Evolutionary conservation across 2,888 invertebrate genomes (phyloP), one percentile per base, ranked within the genome.

Genomic region (Cloeon dipterum): DNA sequence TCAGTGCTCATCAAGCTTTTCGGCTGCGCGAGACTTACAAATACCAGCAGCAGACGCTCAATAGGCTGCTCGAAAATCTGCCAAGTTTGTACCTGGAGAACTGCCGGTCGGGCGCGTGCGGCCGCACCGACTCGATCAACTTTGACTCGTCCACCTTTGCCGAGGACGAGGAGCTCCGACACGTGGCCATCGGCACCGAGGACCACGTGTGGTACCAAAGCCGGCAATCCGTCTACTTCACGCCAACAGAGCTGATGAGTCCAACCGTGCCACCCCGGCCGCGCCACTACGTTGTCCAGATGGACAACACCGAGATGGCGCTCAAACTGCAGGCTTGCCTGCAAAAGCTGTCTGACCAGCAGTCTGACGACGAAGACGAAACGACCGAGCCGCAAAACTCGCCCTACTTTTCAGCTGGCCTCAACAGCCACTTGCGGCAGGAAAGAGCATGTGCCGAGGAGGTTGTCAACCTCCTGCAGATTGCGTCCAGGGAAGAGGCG

Each of bases 21-120:
- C 69, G 83, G 36, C 60, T 93, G 32, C 72, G 89, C 20, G 89
- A 91, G 55, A 85, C 88, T 8, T 91, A 86, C 65, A 91, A 91
- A 57, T 82, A 88, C 52, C 91, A 93, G 57, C 93, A 93, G 55
- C 86, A 88, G 57, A 85, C 89, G 10, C 61, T 93, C 36, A 85
- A 88, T 61, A 91, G 91, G 55, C 79, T 93, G 5, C 59, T 93
- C 39, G 93, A 93, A 56, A 89, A 88, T 55, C 63, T 93, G 48
- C 86, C 86, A 26, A 82, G 74, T 50, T 62, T 85, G 37, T 86
- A 89, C 59, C 74, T 91, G 52, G 91, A 91, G 55, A 89, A 88
- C 59, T 93, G 93, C 52, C 74, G 86, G 25, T 81, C 78, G 45
- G 50, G 50, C 34, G 75, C 73, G 13, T 81, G 75, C 57, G 77